These are phyloP conservation scores for Nephrotoma flavescens DNA, from an alignment of 2,888 invertebrate genomes.

Conservation along the genomic window DNA sequence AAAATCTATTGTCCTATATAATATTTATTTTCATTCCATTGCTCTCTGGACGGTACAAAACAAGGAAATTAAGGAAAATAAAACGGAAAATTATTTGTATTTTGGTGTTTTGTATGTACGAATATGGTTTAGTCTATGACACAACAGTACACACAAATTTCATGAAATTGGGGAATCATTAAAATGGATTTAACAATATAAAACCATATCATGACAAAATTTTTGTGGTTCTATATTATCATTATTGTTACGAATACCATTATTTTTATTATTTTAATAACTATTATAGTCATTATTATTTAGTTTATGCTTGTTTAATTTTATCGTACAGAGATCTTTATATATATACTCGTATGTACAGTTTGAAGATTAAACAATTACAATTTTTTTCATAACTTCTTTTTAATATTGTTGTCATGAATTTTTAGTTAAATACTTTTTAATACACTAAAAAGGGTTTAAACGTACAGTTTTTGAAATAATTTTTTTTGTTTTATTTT, in stretches of 20 bases:
- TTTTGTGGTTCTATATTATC: not conserved
- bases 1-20: not conserved
- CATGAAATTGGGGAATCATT: not conserved
- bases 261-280: not conserved
- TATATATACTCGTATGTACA: not conserved
- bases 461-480: not conserved
- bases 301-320: not conserved
- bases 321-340: not conserved
- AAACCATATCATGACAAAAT: not conserved
- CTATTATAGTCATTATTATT: not conserved
- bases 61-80: not conserved
- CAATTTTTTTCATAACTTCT: not conserved
- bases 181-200: not conserved
- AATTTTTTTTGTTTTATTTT: not conserved
- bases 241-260: not conserved
- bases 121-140: not conserved
- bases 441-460: not conserved
- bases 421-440: not conserved
- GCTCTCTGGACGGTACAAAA: not conserved
- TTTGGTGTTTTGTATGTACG: not conserved
- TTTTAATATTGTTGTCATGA: not conserved
- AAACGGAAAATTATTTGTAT: not conserved
- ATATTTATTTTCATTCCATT: not conserved
- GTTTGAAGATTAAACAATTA: not conserved
- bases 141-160: not conserved